Base-by-base conservation (phyloP, 2,113 vertebrate genomes). In the Grus americana region DNA sequence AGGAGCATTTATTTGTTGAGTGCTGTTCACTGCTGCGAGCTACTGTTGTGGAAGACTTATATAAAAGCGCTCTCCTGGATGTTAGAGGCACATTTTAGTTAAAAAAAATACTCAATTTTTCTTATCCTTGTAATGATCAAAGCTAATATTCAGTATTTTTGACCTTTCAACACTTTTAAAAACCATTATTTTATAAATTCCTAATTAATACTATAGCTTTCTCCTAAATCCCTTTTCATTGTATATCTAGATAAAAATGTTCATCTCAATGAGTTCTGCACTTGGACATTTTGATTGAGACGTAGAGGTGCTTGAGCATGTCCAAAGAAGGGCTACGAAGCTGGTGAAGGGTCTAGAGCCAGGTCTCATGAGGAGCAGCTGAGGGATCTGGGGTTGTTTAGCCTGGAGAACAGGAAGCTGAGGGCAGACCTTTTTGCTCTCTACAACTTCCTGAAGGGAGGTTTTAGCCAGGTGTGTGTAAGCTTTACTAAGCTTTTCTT, bases 401-500 rank as follows among this genome's bases (percentile, higher is more conserved):
- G 23, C 3, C 49, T 49, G 42, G 29, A 80, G 24, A 40, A 40
- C 6, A 66, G 52, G 52, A 58, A 24, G 12, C 19, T 59, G 4
- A 44, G 26, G 29, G 32, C 6, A 52, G 9, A 52, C 32, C 26
- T 61, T n/a, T 26, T 24, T 0, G 2, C 42, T 18, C 29, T n/a
- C n/a, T 86, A 40, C 42, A 75, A 3, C 29, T 30, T 10, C 42
- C 5, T 40, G n/a, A 29, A 68, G 59, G 24, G 44, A 20, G 6
- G 7, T 11, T 67, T 36, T 59, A 52, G 59, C 0, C 2, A 58
- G 42, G 30, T 36, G 42, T 16, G 15, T 3, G 5, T 17, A 0
- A 0, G 20, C 29, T 88, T 86, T 3, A 4, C 49, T 86, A 65
- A 86, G 11, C 59, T 93, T 95, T 68, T 34, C n/a, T 23, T 61